phyloP scores from a whole-genome alignment of 2,797 vertebrate genomes.

The Merluccius polli region DNA sequence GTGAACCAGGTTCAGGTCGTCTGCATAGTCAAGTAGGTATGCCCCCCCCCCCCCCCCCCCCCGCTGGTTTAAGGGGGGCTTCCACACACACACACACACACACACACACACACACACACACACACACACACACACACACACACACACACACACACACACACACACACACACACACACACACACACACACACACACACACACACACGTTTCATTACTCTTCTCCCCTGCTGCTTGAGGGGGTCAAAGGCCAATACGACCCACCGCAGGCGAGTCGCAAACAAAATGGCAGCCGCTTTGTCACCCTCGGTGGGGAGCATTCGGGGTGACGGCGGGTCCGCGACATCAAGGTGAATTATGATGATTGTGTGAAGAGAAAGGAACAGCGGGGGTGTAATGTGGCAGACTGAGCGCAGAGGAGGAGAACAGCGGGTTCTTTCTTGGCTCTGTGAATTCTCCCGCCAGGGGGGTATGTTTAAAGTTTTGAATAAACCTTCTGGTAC shows the following conservation, averaged over 20 bases:
- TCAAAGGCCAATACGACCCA: background rate
- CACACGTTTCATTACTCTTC: background rate
- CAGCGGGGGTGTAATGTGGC: background rate
- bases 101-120: background rate
- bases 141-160: no score
- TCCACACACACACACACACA: background rate
- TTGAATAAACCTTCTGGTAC: no score
- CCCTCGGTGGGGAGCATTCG: background rate
- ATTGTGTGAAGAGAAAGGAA: background rate
- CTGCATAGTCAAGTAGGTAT: background rate
- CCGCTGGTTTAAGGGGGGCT: no score
- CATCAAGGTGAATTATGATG: background rate
- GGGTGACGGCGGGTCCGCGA: background rate
- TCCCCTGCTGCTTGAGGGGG: background rate
- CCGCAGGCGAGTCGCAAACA: background rate
- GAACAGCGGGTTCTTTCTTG: background rate
- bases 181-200: background rate
- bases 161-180: no score
- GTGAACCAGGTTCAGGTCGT: background rate
- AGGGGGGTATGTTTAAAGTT: no score
- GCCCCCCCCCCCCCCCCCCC: no score
- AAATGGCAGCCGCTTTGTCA: constrained; percentile 1
- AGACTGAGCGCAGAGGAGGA: background rate
- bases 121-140: no score
- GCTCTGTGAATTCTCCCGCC: background rate